A percentile compares a stretch with the other conserved stretches of the same genome.
Conservation (phyloP, 2,797 vertebrate species). For the Odontamblyopus rebecca region DNA sequence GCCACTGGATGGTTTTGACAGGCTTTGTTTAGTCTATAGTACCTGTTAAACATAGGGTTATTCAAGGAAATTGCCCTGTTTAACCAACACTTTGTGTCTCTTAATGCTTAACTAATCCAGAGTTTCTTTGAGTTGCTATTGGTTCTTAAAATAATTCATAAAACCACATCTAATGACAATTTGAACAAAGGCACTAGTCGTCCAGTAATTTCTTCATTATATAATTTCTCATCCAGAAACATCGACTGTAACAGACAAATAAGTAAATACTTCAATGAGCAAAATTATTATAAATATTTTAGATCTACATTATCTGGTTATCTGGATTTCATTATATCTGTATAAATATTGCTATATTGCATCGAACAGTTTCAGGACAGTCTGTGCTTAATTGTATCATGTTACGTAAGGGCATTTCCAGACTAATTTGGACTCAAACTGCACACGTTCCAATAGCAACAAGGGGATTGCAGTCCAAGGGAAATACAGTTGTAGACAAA, state of each 20-base stretch:
- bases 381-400: conserved; percentile 43
- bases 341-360: conserved; percentile 54
- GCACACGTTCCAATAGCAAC: conserved; percentile 52
- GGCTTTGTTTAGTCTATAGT: conserved; percentile 39
- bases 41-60: conserved; percentile 30
- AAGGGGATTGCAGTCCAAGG: conserved; percentile 65
- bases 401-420: conserved; percentile 39
- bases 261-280: conserved; percentile 37
- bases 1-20: conserved; percentile 31
- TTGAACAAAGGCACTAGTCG: conserved; percentile 30
- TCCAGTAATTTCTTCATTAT: conserved; percentile 50
- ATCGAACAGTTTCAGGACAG: conserved; percentile 47
- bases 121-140: not conserved
- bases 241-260: conserved; percentile 36
- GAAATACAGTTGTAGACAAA: conserved; percentile 70
- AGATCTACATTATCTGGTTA: not conserved
- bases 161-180: conserved; percentile 34
- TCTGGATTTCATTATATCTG: conserved; percentile 22
- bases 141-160: conserved; percentile 39
- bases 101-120: not conserved
- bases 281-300: conserved; percentile 36
- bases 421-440: conserved; percentile 38
- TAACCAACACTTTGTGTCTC: conserved; percentile 18
- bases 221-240: conserved; percentile 46
- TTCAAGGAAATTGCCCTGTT: conserved; percentile 24